Percentiles rank a stretch among this genome's conserved stretches.
phyloP scores from a whole-genome alignment of 2,113 vertebrate genomes.

The Neodontobutis hainanensis region DNA sequence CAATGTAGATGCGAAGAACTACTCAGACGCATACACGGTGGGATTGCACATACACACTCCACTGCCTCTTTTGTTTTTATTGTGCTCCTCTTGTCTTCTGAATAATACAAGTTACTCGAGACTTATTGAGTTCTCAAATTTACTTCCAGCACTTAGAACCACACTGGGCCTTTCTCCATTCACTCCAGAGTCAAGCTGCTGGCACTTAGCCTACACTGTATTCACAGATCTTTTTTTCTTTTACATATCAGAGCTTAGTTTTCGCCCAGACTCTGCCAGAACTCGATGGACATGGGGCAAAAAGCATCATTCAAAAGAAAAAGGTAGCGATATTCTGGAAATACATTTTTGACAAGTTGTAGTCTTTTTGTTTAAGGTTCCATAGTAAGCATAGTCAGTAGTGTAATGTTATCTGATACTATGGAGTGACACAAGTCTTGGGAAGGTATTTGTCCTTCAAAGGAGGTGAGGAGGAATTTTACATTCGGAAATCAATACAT shows the following conservation, averaged over 20 bases:
- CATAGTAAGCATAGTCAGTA: not conserved
- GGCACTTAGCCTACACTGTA: slow-evolving; percentile 31
- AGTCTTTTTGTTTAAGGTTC: not conserved
- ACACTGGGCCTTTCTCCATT: slow-evolving; percentile 38
- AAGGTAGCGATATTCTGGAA: slow-evolving; percentile 12
- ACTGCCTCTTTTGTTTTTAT: slow-evolving; percentile 57
- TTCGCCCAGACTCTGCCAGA: not conserved
- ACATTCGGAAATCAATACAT: slow-evolving; percentile 6
- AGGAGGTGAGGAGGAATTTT: slow-evolving; percentile 5
- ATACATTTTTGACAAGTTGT: not conserved
- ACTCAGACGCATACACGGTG: not conserved
- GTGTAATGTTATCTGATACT: not conserved
- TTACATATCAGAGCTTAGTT: slow-evolving; percentile 4
- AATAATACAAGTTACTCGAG: slow-evolving; percentile 72
- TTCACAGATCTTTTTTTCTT: slow-evolving; percentile 7
- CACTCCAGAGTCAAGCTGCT: slow-evolving; percentile 38
- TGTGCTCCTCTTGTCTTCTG: slow-evolving; percentile 61
- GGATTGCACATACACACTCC: slow-evolving; percentile 29
- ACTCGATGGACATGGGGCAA: not conserved
- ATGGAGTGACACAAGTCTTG: not conserved
- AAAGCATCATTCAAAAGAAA: slow-evolving; percentile 24
- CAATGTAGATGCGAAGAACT: slow-evolving; percentile 20
- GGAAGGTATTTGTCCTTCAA: not conserved
- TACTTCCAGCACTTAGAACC: slow-evolving; percentile 69
- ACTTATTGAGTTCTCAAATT: slow-evolving; percentile 69